Conservation (phyloP, 2,113 vertebrate genomes). For the Helogale parvula region DNA sequence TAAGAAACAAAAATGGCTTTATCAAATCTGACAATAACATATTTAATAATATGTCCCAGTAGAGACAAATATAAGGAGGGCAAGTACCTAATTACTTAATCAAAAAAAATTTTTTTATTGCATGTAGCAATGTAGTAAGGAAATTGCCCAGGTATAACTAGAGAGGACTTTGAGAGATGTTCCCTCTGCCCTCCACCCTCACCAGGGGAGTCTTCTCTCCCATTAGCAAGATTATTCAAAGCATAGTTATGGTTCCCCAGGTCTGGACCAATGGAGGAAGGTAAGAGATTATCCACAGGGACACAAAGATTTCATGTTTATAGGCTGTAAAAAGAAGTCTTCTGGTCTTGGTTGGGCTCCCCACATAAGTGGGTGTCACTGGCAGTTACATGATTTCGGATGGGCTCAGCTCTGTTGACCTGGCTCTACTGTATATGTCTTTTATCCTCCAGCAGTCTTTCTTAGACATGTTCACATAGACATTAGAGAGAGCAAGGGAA, state of each 20-base stretch:
- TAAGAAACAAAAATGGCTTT: not conserved
- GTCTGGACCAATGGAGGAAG: not conserved
- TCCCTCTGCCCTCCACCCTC: not conserved
- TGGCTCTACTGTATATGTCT: not conserved
- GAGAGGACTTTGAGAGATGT: not conserved
- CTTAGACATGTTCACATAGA: not conserved
- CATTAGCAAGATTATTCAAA: not conserved
- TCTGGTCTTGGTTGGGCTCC: not conserved
- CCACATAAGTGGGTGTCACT: not conserved
- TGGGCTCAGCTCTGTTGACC: not conserved
- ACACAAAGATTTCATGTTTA: not conserved
- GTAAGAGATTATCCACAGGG: not conserved
- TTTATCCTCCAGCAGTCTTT: not conserved
- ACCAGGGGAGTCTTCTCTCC: not conserved
- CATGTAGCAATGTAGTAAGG: constrained; percentile 1
- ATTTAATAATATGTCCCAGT: not conserved
- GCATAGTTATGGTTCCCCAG: not conserved
- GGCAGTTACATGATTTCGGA: not conserved
- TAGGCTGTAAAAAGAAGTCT: not conserved
- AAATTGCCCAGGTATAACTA: not conserved
- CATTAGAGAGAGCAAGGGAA: not conserved
- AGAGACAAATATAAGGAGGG: not conserved
- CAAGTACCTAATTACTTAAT: not conserved
- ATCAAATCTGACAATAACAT: not conserved
- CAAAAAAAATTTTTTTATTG: not conserved